Evolutionary conservation across 2,797 vertebrate species (phyloP).

Genomic region (Urocyon cinereoargenteus): DNA sequence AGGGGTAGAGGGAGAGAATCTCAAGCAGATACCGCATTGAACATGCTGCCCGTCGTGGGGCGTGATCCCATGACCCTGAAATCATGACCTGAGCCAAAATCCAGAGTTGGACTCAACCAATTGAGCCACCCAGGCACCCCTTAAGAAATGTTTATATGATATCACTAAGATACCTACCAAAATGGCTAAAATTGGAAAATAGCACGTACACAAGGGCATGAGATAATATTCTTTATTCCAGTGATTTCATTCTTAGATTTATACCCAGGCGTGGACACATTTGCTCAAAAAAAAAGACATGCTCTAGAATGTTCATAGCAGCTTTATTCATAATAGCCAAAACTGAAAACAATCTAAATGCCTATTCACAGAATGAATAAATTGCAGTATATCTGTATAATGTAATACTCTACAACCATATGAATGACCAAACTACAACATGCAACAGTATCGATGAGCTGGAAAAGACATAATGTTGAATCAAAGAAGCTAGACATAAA

Average conservation of each 20-base stretch:
- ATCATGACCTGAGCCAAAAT: not conserved
- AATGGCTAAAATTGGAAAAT: constrained; percentile 8
- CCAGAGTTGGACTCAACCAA: not conserved
- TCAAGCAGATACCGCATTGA: not conserved
- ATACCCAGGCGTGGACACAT: not conserved
- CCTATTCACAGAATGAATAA: constrained; percentile 47
- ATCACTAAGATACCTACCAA: not conserved
- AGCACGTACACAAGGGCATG: not conserved
- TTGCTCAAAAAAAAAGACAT: constrained; percentile 25
- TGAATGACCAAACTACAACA: constrained; percentile 53
- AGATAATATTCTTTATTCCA: not conserved
- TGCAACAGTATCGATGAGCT: constrained; percentile 56
- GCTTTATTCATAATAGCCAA: constrained; percentile 75
- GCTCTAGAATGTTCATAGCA: constrained; percentile 60
- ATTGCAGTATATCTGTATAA: constrained; percentile 45
- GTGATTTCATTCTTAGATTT: constrained; percentile 44
- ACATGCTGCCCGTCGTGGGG: not conserved
- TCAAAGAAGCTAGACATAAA: constrained; percentile 45
- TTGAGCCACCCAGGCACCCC: not conserved
- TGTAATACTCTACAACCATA: constrained; percentile 33
- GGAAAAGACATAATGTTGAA: not conserved
- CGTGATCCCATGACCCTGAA: not conserved
- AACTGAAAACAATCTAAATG: constrained; percentile 63
- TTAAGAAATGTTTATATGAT: not conserved
- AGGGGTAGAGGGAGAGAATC: not conserved